phyloP scores from a whole-genome alignment of 2,888 invertebrate genomes.

The Escarpia spicata region DNA sequence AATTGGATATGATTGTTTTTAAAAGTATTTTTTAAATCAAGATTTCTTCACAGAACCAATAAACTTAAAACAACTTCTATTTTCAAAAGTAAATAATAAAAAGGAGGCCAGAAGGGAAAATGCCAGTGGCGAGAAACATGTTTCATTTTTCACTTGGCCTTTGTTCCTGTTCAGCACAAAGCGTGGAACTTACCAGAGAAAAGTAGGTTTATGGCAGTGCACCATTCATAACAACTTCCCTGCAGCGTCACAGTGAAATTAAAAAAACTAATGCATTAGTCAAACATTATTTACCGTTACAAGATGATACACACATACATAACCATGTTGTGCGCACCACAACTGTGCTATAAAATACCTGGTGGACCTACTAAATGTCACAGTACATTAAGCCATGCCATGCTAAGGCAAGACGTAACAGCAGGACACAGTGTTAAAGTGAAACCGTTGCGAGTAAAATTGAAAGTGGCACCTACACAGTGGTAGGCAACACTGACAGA shows the following conservation, averaged over 20 bases:
- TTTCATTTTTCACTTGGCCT: too few species aligned
- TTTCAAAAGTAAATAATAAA: too few species aligned
- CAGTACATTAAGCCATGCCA: background rate
- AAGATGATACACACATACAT: too few species aligned
- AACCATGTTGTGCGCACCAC: too few species aligned
- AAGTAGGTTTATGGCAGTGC: background rate
- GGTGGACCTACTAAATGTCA: background rate
- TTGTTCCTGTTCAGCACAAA: background rate
- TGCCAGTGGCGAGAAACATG: too few species aligned
- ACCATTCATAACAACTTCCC: background rate
- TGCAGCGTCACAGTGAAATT: background rate
- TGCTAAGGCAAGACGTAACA: background rate
- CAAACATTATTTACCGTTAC: background rate
- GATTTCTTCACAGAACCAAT: too few species aligned
- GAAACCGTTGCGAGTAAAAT: background rate
- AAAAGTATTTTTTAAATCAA: too few species aligned
- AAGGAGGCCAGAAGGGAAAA: too few species aligned
- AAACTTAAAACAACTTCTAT: too few species aligned
- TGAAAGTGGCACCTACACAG: background rate
- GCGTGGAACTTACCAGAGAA: background rate
- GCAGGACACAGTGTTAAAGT: background rate
- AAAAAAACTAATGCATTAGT: background rate
- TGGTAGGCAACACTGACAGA: background rate
- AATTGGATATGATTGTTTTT: too few species aligned
- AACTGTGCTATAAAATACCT: background rate